Conservation (phyloP, 2,113 vertebrate species). For the Dicaeum eximium region DNA sequence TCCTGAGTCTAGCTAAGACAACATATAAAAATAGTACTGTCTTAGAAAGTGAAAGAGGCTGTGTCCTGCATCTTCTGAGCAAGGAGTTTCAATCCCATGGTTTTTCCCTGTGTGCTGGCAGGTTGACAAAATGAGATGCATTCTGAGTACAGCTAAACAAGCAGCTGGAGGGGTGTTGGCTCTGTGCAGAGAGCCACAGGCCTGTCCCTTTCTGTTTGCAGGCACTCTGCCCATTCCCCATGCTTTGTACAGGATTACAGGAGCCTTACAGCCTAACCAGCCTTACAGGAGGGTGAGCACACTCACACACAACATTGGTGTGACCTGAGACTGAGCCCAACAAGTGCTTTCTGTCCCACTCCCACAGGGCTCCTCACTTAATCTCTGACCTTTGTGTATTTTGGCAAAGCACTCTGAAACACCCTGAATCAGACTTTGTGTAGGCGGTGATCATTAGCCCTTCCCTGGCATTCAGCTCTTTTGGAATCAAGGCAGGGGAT, state of each 20-base stretch:
- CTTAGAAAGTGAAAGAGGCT: constrained; percentile 8
- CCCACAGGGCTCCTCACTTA: background rate
- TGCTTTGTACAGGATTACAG: background rate
- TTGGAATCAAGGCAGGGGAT: background rate
- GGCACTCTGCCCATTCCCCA: background rate
- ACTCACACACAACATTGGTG: background rate
- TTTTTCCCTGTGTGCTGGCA: background rate
- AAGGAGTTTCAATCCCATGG: background rate
- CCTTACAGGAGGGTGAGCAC: background rate
- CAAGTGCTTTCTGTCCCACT: background rate
- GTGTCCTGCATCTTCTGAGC: constrained; percentile 19
- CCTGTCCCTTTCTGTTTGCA: background rate
- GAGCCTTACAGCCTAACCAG: background rate
- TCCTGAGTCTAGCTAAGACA: background rate
- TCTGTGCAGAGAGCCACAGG: background rate
- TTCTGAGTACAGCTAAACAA: background rate
- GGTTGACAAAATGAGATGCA: background rate
- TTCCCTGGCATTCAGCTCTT: background rate
- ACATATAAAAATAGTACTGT: constrained; percentile 18
- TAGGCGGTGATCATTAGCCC: background rate
- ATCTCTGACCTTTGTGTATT: background rate
- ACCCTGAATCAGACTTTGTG: background rate
- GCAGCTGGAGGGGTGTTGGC: constrained; percentile 12
- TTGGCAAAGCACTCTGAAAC: background rate
- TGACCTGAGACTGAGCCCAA: background rate